Evolutionary conservation across 2,113 vertebrate species (phyloP).

Genomic region (Paramormyrops kingsleyae): DNA sequence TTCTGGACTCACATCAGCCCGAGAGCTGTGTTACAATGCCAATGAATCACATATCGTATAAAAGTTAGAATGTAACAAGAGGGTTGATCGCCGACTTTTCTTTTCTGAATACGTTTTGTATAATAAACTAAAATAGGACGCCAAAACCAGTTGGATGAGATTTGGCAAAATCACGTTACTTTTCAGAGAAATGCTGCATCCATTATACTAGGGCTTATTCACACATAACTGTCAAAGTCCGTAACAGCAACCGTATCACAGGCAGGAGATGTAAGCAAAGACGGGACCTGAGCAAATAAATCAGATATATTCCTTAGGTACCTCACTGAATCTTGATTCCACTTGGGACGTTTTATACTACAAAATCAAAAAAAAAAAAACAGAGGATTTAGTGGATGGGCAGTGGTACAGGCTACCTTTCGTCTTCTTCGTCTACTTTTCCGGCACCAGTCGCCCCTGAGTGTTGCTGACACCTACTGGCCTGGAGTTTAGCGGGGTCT

Average conservation of each 20-base stretch:
- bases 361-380: background rate
- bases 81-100: background rate
- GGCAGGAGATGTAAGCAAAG: background rate
- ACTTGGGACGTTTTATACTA: background rate
- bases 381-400: background rate
- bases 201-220: background rate
- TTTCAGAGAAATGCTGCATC: background rate
- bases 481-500: background rate
- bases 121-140: background rate
- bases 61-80: background rate
- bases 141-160: background rate
- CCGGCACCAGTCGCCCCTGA: background rate
- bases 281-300: background rate
- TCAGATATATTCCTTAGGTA: background rate
- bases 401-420: background rate
- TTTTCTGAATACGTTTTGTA: background rate
- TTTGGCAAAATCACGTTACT: background rate
- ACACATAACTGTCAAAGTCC: background rate
- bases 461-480: background rate
- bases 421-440: background rate
- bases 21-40: background rate
- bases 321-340: background rate
- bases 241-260: background rate
- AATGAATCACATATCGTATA: background rate
- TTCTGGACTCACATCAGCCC: background rate